phyloP scores from a whole-genome alignment of 2,797 vertebrate genomes.

The Amblyopsis hoosieri region DNA sequence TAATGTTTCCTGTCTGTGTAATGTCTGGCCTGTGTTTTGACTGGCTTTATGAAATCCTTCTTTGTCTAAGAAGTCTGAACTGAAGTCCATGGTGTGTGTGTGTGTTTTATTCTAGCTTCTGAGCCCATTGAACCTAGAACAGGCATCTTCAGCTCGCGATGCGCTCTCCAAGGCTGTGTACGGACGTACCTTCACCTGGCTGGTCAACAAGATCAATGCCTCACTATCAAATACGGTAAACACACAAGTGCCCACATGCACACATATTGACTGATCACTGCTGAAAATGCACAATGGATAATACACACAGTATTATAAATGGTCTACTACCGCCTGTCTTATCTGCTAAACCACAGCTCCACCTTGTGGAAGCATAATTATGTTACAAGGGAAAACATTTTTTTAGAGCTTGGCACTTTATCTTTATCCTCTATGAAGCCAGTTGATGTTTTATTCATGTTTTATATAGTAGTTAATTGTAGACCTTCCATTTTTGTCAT shows the following conservation, averaged over 20 bases:
- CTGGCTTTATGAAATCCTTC: neutral
- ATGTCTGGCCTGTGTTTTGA: constrained; percentile 32
- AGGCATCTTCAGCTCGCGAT: constrained; percentile 90
- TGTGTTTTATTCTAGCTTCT: constrained; percentile 78
- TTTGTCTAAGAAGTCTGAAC: constrained; percentile 6
- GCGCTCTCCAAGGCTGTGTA: constrained; percentile 94
- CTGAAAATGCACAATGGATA: too few species aligned
- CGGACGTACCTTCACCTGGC: constrained; percentile 95
- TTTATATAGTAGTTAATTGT: neutral
- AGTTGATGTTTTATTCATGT: neutral
- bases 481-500: neutral
- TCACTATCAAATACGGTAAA: constrained; percentile 89
- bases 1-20: constrained; percentile 44
- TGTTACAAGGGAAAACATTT: neutral
- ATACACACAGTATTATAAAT: too few species aligned
- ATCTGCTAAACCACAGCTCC: constrained; percentile 29
- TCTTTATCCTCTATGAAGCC: neutral
- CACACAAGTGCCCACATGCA: constrained; percentile 16
- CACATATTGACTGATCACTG: neutral
- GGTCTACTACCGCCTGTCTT: neutral
- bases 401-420: too few species aligned
- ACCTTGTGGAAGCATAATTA: constrained; percentile 44
- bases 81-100: neutral
- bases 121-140: constrained; percentile 94
- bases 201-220: constrained; percentile 93